These are phyloP conservation scores for Seira musarum DNA, from an alignment of 2,888 invertebrate genomes.

Conservation along the genomic window DNA sequence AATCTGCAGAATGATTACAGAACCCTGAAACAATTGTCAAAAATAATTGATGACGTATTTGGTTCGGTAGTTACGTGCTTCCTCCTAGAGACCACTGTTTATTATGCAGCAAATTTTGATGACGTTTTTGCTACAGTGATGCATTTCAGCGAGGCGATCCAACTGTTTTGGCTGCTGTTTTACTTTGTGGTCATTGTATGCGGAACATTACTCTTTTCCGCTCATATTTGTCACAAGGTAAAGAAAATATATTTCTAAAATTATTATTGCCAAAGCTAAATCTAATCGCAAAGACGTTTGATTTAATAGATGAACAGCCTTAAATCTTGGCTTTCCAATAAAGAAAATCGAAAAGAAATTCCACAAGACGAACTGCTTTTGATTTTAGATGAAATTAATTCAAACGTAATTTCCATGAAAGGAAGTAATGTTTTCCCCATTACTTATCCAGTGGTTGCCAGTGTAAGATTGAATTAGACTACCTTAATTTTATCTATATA, in stretches of 20 bases:
- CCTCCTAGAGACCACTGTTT: background rate
- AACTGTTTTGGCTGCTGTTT: background rate
- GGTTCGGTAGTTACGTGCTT: background rate
- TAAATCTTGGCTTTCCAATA: slow-evolving; percentile 9
- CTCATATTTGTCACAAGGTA: background rate
- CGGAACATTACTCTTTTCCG: background rate
- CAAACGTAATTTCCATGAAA: background rate
- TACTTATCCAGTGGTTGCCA: slow-evolving; percentile 19
- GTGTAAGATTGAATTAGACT: too few relatives aligned
- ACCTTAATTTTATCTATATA: too few relatives aligned
- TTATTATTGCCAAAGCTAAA: too few relatives aligned
- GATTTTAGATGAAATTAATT: slow-evolving; percentile 17
- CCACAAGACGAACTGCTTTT: slow-evolving; percentile 5
- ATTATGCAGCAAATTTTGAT: background rate
- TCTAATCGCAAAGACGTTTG: too few relatives aligned
- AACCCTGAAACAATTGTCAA: background rate
- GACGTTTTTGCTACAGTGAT: background rate
- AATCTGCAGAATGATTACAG: background rate
- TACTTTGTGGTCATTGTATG: background rate
- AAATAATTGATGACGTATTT: background rate
- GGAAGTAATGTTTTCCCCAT: too few relatives aligned
- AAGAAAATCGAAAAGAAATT: slow-evolving; percentile 4
- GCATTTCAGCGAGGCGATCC: background rate
- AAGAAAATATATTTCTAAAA: too few relatives aligned
- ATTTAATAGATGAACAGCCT: background rate